These are phyloP conservation scores for Pelodiscus sinensis DNA, from an alignment of 2,113 vertebrate species.

Conservation along the genomic window DNA sequence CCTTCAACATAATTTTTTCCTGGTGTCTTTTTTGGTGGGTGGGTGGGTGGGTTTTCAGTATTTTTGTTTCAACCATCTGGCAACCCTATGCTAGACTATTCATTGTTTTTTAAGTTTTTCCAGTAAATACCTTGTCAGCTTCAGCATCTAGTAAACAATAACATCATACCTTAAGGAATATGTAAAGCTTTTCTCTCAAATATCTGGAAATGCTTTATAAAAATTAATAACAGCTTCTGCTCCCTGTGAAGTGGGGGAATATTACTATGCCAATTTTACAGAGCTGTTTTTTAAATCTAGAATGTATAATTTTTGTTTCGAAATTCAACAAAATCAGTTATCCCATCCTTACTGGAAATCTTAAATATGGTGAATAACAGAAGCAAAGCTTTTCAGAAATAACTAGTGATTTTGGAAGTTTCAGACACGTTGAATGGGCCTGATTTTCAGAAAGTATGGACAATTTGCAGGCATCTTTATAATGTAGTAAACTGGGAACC, in stretches of 20 bases:
- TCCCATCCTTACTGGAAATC: background rate
- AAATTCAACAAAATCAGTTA: rapidly evolving
- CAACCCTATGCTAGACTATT: too few relatives aligned
- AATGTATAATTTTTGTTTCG: background rate
- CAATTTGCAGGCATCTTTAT: background rate
- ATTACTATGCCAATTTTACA: background rate
- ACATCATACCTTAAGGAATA: background rate
- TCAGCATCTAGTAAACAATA: background rate
- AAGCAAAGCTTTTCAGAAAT: background rate
- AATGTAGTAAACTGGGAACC: background rate
- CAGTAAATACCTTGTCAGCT: background rate
- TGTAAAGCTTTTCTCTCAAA: background rate
- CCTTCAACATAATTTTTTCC: too few relatives aligned
- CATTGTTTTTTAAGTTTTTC: too few relatives aligned
- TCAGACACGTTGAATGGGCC: background rate
- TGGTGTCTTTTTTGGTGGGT: too few relatives aligned
- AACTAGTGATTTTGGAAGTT: background rate
- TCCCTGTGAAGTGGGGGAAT: background rate
- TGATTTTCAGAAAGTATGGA: background rate
- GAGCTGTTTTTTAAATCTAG: background rate
- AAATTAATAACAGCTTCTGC: background rate
- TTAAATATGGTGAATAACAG: background rate
- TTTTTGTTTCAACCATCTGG: too few relatives aligned
- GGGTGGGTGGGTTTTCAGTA: too few relatives aligned
- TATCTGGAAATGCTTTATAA: background rate